Conservation (phyloP, 2,113 vertebrate species). For the Calidris pugnax region DNA sequence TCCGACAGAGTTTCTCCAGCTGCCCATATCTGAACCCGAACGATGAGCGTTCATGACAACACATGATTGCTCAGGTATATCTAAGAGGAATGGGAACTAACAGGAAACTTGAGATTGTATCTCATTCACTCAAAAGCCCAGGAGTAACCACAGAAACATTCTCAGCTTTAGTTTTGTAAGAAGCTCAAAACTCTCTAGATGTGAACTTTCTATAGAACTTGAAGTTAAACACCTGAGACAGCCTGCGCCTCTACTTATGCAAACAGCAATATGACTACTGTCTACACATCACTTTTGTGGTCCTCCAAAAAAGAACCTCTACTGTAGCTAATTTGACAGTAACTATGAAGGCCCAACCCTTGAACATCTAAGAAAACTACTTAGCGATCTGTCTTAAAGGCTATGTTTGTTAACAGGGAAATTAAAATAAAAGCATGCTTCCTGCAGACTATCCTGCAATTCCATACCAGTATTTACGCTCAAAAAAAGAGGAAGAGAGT, state of each 20-base stretch:
- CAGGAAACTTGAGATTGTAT: not conserved
- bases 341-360: not conserved
- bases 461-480: not conserved
- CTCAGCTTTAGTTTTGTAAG: not conserved
- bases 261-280: not conserved
- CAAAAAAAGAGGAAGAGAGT: not conserved
- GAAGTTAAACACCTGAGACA: not conserved
- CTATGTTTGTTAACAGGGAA: not conserved
- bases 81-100: not conserved
- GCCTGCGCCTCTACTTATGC: not conserved
- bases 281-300: not conserved
- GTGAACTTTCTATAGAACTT: not conserved
- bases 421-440: not conserved
- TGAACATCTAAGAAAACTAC: not conserved
- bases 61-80: not conserved
- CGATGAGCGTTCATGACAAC: not conserved
- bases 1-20: not conserved
- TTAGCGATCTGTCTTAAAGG: not conserved
- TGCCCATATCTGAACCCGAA: not conserved
- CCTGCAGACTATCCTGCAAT: not conserved
- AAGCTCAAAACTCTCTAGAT: not conserved
- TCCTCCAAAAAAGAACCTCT: not conserved
- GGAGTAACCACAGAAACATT: not conserved
- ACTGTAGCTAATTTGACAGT: not conserved
- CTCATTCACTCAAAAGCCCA: not conserved